These are phyloP conservation scores for Acanthurus leucopareius DNA, from an alignment of 2,797 vertebrate species.

Conservation along the genomic window DNA sequence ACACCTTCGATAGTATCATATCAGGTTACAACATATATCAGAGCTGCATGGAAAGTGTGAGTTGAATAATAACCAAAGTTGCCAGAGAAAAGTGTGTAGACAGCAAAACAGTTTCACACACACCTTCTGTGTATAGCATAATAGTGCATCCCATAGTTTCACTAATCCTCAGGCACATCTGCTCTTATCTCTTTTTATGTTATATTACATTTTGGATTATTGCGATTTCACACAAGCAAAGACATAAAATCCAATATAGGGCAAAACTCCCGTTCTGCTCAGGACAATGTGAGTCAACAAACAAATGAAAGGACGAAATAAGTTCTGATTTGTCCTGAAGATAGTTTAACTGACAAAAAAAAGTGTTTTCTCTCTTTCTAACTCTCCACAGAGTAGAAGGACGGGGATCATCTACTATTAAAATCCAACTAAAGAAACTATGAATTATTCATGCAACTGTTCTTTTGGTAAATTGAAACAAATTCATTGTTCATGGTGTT, in stretches of 20 bases:
- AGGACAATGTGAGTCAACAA: not conserved
- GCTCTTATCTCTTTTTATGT: not conserved
- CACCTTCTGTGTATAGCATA: not conserved
- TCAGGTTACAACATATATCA: not conserved
- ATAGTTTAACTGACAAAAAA: conserved; percentile 19
- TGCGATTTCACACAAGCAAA: not conserved
- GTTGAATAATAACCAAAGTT: not conserved
- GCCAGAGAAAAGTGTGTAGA: conserved; percentile 5
- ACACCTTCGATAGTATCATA: not conserved
- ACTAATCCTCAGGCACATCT: not conserved
- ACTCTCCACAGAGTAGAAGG: conserved; percentile 17
- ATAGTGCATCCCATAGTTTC: not conserved
- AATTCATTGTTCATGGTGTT: conserved; percentile 34
- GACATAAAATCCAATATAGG: not conserved
- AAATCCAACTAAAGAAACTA: conserved; percentile 44
- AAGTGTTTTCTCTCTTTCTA: not conserved
- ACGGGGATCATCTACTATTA: conserved; percentile 43
- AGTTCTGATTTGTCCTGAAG: conserved; percentile 29
- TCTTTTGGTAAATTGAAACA: conserved; percentile 58
- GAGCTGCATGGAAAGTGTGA: not conserved
- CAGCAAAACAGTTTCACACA: conserved; percentile 20
- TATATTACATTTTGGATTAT: not conserved
- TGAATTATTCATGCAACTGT: conserved; percentile 64
- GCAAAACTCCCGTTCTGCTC: not conserved
- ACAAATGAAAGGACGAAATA: conserved; percentile 11